These are phyloP conservation scores for Thecophora atra DNA, from an alignment of 2,888 invertebrate genomes.

Conservation along the genomic window DNA sequence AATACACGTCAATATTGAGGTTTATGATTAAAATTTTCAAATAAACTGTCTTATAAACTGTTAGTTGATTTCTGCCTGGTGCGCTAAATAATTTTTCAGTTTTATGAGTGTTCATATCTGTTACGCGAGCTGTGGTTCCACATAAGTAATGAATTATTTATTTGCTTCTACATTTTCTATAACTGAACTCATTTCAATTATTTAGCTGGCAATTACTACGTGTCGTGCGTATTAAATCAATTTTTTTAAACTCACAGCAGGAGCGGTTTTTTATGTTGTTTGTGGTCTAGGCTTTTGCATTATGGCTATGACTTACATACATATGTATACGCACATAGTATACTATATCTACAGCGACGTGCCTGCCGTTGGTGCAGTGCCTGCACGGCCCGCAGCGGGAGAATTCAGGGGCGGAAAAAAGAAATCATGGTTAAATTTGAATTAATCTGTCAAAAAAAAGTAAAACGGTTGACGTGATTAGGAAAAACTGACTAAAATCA, in stretches of 20 bases:
- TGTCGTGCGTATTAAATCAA: conserved; percentile 21
- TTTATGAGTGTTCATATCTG: conserved; percentile 43
- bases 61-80: conserved; percentile 54
- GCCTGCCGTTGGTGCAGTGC: too few relatives aligned
- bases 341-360: neutral
- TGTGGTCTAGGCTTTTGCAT: conserved; percentile 31
- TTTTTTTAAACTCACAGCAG: conserved; percentile 54
- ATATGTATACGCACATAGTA: conserved; percentile 46
- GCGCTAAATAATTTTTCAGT: conserved; percentile 55
- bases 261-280: conserved; percentile 56
- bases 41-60: conserved; percentile 58
- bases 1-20: conserved; percentile 55
- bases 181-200: conserved; percentile 58
- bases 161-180: conserved; percentile 33
- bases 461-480: too few relatives aligned
- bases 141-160: conserved; percentile 27
- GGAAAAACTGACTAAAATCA: too few relatives aligned
- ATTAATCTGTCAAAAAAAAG: too few relatives aligned
- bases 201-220: conserved; percentile 42
- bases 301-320: conserved; percentile 59
- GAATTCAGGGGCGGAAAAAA: too few relatives aligned
- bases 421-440: too few relatives aligned
- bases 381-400: too few relatives aligned
- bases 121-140: conserved; percentile 24
- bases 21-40: conserved; percentile 57